These are phyloP conservation scores for Australoheros scitulus DNA, from an alignment of 2,113 vertebrate species.

Conservation along the genomic window DNA sequence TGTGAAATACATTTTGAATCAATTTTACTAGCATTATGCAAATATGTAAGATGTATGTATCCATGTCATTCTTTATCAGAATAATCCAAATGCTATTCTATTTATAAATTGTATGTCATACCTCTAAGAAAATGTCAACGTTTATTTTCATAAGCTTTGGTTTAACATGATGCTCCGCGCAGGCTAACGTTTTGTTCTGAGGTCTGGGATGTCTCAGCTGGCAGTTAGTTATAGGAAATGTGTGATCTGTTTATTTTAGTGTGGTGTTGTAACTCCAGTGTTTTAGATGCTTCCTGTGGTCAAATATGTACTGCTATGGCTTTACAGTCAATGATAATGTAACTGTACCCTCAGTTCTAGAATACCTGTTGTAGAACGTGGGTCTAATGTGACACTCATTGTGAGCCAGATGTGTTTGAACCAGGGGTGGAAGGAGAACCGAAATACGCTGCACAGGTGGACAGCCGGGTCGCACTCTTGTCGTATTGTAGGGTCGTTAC, in stretches of 20 bases:
- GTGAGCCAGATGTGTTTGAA: slow-evolving; percentile 51
- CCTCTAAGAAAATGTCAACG: slow-evolving; percentile 70
- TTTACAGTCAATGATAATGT: slow-evolving; percentile 53
- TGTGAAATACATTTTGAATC: slow-evolving; percentile 61
- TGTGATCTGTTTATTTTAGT: slow-evolving; percentile 54
- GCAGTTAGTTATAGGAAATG: slow-evolving; percentile 25
- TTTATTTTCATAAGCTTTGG: slow-evolving; percentile 77
- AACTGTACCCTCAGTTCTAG: slow-evolving; percentile 33
- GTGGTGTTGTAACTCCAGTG: slow-evolving; percentile 61
- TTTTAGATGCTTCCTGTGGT: slow-evolving; percentile 59
- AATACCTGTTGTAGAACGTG: slow-evolving; percentile 34
- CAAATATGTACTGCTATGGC: slow-evolving; percentile 33
- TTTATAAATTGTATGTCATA: slow-evolving; percentile 76
- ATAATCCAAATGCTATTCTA: slow-evolving; percentile 74
- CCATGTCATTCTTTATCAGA: slow-evolving; percentile 71
- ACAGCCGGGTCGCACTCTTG: not conserved
- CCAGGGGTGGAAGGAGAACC: slow-evolving; percentile 42
- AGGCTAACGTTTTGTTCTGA: slow-evolving; percentile 47
- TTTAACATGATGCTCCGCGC: slow-evolving; percentile 52
- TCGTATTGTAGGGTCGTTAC: not conserved
- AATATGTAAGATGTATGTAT: slow-evolving; percentile 74
- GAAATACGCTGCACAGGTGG: slow-evolving; percentile 12
- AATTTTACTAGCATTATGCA: slow-evolving; percentile 65
- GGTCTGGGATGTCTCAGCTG: slow-evolving; percentile 54
- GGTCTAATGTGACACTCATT: slow-evolving; percentile 48